Conservation (phyloP, 2,113 vertebrate species). For the Brachypteracias leptosomus region DNA sequence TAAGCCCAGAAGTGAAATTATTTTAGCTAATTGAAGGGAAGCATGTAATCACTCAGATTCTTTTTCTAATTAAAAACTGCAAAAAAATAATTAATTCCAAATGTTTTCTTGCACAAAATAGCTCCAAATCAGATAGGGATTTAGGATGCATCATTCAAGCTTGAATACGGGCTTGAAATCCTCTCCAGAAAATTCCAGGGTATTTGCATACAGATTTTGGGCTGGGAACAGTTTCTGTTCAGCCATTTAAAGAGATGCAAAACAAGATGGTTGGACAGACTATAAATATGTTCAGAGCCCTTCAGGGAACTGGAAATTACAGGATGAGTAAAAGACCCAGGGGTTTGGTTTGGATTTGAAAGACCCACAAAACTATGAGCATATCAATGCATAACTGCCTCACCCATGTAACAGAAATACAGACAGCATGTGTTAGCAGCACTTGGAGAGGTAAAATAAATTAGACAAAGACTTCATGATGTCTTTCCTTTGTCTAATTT, state of each 20-base stretch:
- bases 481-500: background rate
- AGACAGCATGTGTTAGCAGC: background rate
- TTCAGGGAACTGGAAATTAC: background rate
- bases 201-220: background rate
- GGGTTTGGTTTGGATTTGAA: background rate
- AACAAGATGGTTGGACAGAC: background rate
- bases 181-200: constrained; percentile 17
- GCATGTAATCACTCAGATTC: constrained; percentile 65
- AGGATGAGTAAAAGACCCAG: background rate
- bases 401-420: background rate
- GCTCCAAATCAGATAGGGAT: constrained; percentile 53
- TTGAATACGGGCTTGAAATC: background rate
- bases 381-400: background rate
- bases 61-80: constrained; percentile 52
- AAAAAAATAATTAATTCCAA: constrained; percentile 38
- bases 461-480: background rate
- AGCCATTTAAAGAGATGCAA: background rate
- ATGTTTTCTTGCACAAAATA: constrained; percentile 50
- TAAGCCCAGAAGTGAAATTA: constrained; percentile 67
- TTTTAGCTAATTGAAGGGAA: constrained; percentile 62
- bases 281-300: background rate
- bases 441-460: background rate
- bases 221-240: background rate
- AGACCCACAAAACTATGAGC: background rate
- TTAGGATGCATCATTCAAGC: constrained; percentile 8